Evolutionary conservation across 2,888 invertebrate species (phyloP).

Genomic region (Oligia latruncula): DNA sequence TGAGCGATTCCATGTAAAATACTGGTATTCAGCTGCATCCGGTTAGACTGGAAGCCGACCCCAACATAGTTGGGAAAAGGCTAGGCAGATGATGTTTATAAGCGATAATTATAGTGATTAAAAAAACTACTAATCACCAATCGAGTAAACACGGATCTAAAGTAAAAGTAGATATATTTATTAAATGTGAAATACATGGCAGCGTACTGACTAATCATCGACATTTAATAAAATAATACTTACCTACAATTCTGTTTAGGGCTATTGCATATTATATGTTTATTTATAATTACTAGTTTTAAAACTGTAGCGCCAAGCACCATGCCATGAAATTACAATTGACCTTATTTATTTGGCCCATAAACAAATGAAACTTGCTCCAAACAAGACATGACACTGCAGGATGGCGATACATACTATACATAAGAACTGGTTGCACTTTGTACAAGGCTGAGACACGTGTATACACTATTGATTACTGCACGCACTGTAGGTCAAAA

Average conservation of each 20-base stretch:
- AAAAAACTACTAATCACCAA: too few relatives aligned
- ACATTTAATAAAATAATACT: not conserved
- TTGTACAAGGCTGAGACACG: slow-evolving; percentile 23
- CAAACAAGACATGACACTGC: not conserved
- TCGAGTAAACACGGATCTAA: too few relatives aligned
- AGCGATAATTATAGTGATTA: too few relatives aligned
- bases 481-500: slow-evolving; percentile 19
- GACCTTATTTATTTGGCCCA: not conserved
- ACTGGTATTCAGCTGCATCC: too few relatives aligned
- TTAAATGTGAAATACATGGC: too few relatives aligned
- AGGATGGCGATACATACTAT: not conserved
- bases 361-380: not conserved
- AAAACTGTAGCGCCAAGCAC: not conserved
- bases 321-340: not conserved
- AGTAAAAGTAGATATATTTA: too few relatives aligned
- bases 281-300: not conserved
- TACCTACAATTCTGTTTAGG: not conserved
- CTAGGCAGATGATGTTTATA: too few relatives aligned
- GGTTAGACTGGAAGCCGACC: too few relatives aligned
- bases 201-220: not conserved
- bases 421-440: slow-evolving; percentile 22
- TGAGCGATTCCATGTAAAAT: too few relatives aligned
- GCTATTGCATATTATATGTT: not conserved
- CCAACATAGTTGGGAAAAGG: too few relatives aligned
- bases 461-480: slow-evolving; percentile 1